Conservation (phyloP, 2,797 vertebrate species). For the Oreochromis grahami region DNA sequence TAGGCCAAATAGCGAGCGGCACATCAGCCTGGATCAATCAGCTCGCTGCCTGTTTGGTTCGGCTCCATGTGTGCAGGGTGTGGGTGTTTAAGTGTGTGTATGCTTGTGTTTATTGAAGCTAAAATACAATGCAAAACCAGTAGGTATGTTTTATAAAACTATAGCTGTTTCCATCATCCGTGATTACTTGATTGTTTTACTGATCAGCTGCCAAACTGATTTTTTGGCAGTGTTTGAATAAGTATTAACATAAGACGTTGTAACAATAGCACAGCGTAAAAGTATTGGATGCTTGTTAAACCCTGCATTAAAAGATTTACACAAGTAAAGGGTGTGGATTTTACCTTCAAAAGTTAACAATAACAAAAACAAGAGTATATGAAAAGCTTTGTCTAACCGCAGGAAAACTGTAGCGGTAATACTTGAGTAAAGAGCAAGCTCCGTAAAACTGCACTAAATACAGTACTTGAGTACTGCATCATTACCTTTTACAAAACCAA, state of each 20-base stretch:
- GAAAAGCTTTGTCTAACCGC: neutral
- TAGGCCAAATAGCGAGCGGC: constrained; percentile 52
- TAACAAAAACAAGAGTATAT: neutral
- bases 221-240: neutral
- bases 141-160: constrained; percentile 1
- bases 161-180: neutral
- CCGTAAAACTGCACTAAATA: neutral
- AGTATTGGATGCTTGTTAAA: neutral
- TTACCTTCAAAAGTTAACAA: neutral
- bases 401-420: neutral
- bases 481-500: neutral
- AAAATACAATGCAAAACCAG: constrained; percentile 6
- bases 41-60: constrained; percentile 65
- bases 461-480: neutral
- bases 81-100: neutral
- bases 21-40: constrained; percentile 72
- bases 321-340: neutral
- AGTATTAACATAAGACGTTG: neutral
- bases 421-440: neutral
- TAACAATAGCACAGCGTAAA: neutral
- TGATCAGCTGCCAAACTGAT: neutral
- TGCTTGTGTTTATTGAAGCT: constrained; percentile 32
- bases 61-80: constrained; percentile 40
- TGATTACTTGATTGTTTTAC: neutral
- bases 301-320: neutral